Evolutionary conservation across 2,113 vertebrate genomes (phyloP).

Genomic region (Peromyscus leucopus): DNA sequence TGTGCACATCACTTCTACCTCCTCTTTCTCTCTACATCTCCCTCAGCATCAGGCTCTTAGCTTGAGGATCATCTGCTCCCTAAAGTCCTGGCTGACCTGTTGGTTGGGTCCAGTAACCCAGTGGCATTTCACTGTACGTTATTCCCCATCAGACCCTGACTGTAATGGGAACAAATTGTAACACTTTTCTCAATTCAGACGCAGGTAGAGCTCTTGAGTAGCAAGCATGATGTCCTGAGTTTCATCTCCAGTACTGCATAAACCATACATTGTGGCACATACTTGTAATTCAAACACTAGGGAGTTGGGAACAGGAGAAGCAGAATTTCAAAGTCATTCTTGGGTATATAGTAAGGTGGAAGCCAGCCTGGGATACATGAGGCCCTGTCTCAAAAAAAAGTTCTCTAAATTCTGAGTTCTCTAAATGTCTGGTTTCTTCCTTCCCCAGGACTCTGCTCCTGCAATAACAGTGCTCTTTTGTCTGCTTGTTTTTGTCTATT

Average conservation of each 20-base stretch:
- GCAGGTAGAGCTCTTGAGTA: background rate
- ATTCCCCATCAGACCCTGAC: background rate
- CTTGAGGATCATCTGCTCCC: background rate
- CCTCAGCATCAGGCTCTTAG: background rate
- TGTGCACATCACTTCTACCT: background rate
- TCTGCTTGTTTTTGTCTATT: background rate
- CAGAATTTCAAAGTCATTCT: background rate
- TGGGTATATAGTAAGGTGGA: background rate
- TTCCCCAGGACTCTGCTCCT: conserved; percentile 30
- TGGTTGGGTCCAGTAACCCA: background rate
- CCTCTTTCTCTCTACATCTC: background rate
- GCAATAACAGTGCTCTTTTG: background rate
- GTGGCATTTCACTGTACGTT: background rate
- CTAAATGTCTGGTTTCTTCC: background rate
- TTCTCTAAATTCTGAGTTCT: background rate
- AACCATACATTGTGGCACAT: background rate
- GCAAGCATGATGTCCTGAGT: background rate
- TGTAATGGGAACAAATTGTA: background rate
- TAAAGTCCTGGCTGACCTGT: background rate
- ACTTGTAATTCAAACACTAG: background rate
- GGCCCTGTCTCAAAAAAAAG: background rate
- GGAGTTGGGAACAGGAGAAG: background rate
- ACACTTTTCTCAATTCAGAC: background rate
- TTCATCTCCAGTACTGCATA: background rate
- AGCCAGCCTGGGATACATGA: background rate